These are phyloP conservation scores for Horisme vitalbata DNA, from an alignment of 2,888 invertebrate genomes.

Conservation along the genomic window DNA sequence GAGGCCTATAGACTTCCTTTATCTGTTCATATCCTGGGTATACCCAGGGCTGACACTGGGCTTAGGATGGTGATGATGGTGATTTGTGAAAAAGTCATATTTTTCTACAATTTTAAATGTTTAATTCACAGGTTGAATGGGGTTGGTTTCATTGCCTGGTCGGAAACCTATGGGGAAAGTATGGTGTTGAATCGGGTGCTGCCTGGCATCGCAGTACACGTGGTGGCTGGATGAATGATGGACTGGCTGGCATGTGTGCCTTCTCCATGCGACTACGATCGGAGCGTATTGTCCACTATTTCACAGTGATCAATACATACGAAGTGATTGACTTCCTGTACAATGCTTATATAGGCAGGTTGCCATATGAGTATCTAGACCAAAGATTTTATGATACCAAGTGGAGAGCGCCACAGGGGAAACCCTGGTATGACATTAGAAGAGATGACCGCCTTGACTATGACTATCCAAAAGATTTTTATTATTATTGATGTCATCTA, in stretches of 20 bases:
- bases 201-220: slow-evolving; percentile 34
- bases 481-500: too few species aligned
- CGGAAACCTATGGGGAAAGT: slow-evolving; percentile 31
- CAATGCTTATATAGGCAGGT: slow-evolving; percentile 35
- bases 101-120: too few species aligned
- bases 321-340: slow-evolving; percentile 43
- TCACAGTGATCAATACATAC: slow-evolving; percentile 41
- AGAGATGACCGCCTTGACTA: neutral
- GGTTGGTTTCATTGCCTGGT: slow-evolving; percentile 46
- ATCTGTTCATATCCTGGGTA: too few species aligned
- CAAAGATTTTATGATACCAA: slow-evolving; percentile 12
- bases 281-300: slow-evolving; percentile 38
- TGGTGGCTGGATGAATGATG: slow-evolving; percentile 34
- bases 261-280: slow-evolving; percentile 44
- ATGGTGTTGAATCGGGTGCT: slow-evolving; percentile 46
- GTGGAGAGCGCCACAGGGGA: neutral
- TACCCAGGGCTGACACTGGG: too few species aligned
- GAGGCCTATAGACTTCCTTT: too few species aligned
- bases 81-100: too few species aligned
- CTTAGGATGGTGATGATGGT: too few species aligned
- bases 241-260: slow-evolving; percentile 40
- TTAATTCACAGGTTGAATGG: slow-evolving; percentile 45
- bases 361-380: slow-evolving; percentile 26
- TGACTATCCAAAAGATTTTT: too few species aligned
- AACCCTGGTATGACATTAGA: neutral